These are phyloP conservation scores for Heterodera schachtii DNA, from an alignment of 1,140 invertebrate species.

Conservation along the genomic window DNA sequence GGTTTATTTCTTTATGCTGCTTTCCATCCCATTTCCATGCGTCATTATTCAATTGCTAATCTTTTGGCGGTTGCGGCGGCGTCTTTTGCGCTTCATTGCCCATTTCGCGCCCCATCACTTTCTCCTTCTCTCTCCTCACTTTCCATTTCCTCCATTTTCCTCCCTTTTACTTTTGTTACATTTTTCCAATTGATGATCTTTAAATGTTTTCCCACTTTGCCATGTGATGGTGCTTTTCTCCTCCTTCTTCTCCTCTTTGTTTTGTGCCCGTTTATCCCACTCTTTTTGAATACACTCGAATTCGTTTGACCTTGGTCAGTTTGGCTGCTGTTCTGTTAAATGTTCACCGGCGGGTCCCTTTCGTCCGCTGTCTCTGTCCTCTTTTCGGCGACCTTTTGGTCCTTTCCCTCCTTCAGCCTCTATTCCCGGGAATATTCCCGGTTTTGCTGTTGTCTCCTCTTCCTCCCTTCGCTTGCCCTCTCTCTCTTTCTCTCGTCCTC, in stretches of 20 bases:
- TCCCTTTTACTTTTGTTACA: no score
- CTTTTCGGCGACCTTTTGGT: neutral
- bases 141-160: no score
- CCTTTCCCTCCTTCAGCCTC: neutral
- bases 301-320: no score
- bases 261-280: neutral
- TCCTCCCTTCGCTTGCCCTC: neutral
- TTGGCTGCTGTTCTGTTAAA: no score
- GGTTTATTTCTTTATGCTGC: neutral
- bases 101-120: constrained; percentile 4
- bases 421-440: neutral
- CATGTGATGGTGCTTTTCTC: neutral
- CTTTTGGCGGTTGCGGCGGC: neutral
- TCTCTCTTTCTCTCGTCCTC: neutral
- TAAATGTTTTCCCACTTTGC: neutral
- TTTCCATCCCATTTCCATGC: no score
- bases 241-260: neutral
- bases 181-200: no score
- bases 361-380: no score
- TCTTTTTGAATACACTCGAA: neutral
- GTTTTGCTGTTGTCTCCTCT: neutral
- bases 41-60: neutral
- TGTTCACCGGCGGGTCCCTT: no score
- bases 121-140: no score
- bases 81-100: neutral